Percentiles rank a stretch among this genome's conserved stretches.
Evolutionary conservation across 2,888 invertebrate species (phyloP).

Genomic region (Sinelater perroti): DNA sequence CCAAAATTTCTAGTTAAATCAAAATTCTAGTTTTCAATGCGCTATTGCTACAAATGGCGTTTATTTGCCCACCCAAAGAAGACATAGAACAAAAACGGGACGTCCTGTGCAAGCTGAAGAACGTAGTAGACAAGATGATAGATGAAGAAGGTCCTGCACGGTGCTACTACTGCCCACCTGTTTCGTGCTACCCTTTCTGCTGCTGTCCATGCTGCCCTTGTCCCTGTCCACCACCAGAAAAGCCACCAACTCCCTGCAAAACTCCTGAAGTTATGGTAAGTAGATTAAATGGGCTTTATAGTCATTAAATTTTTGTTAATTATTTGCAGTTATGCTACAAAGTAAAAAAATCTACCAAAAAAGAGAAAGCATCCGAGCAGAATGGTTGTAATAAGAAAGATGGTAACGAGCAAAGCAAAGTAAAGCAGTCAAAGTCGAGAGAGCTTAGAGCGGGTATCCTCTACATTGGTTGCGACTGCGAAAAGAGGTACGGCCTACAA

Average conservation of each 20-base stretch:
- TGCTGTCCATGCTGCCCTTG: conserved; percentile 19
- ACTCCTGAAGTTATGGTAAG: conserved; percentile 38
- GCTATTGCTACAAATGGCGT: not conserved
- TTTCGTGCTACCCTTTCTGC: conserved; percentile 5
- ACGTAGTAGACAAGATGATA: conserved; percentile 3
- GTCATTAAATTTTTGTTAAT: not conserved
- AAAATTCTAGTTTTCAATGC: too few relatives aligned
- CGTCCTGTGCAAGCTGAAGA: conserved; percentile 9
- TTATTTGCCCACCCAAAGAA: conserved; percentile 5
- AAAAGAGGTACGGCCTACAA: conserved; percentile 68
- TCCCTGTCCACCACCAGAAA: not conserved
- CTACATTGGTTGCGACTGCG: conserved; percentile 67
- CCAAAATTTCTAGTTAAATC: conserved; percentile 23
- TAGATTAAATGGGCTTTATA: too few relatives aligned
- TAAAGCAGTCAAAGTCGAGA: conserved; percentile 61
- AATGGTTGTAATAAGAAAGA: too few relatives aligned
- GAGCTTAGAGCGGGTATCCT: conserved; percentile 65
- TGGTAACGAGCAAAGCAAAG: conserved; percentile 15
- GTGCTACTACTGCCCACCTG: not conserved
- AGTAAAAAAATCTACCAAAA: conserved; percentile 20
- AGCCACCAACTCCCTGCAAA: conserved; percentile 3
- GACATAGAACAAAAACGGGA: conserved; percentile 12
- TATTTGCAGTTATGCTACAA: conserved; percentile 47
- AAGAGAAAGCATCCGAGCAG: conserved; percentile 12
- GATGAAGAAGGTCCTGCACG: not conserved